Conservation (phyloP, 2,113 vertebrate genomes). For the Equus przewalskii region DNA sequence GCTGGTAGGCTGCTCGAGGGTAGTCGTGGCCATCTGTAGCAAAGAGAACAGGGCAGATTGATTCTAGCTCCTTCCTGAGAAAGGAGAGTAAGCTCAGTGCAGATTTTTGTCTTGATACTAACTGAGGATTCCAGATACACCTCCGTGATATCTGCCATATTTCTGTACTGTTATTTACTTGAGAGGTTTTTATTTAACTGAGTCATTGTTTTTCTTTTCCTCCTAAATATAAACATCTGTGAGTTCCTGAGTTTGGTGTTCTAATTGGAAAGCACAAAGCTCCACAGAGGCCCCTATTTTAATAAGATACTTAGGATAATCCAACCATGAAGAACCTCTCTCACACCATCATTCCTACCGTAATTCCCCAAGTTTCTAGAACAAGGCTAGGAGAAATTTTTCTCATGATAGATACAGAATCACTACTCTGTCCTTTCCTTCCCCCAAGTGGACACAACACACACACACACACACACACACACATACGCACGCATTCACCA, state of each 20-base stretch:
- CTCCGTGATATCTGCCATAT: not conserved
- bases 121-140: not conserved
- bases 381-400: conserved; percentile 3
- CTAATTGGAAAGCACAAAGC: conserved; percentile 29
- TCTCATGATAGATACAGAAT: not conserved
- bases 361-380: not conserved
- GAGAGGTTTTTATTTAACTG: not conserved
- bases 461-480: not conserved
- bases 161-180: not conserved
- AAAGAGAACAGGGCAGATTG: not conserved
- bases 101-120: not conserved
- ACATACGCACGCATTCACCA: too few species aligned
- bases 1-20: conserved; percentile 72
- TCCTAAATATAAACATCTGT: conserved; percentile 51
- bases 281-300: conserved; percentile 1
- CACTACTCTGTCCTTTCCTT: not conserved
- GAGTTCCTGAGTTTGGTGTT: conserved; percentile 43
- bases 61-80: not conserved
- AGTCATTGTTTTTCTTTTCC: not conserved
- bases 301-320: conserved; percentile 29
- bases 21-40: conserved; percentile 68
- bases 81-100: not conserved
- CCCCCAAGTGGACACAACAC: not conserved
- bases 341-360: not conserved
- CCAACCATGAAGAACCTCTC: not conserved